Base-by-base conservation (phyloP, 2,888 invertebrate genomes). In the Monopis laevigella region DNA sequence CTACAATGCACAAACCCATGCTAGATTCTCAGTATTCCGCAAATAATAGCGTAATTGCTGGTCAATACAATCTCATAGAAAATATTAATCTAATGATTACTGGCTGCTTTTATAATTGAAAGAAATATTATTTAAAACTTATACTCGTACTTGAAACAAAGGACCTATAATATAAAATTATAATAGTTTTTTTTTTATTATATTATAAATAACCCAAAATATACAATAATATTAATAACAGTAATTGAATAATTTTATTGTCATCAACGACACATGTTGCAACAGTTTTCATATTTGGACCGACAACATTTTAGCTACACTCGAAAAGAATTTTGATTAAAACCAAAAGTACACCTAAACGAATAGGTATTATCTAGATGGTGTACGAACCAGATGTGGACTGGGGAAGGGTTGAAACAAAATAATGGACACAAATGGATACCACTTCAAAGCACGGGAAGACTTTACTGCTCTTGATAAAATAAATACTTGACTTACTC, bases 401-500 rank as follows among this genome's bases (percentile, higher is more conserved):
- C 53, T 21, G 14, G 17, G 29, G 52, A 59, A 72, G 69, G 75
- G 73, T 74, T 74, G 74, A 62, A 56, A 56, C 63, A 73, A 72
- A 72, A 62, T 57, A 57, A 64, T 58, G 60, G 60, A 63, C 64
- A 65, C 61, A 65, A 65, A 70, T 70, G 65, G 60, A 65, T 64
- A 59, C 74, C 75, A 74, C 77, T 77, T 77, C 73, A 77, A 73
- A 72, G 63, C 55, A 59, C 7, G 16, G 40, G 35, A 36, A 36
- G 44, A 21, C 57, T 55, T 47, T 56, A 57, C 58, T 59, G 56
- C 60, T 58, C 53, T 61, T 63, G 60, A 65, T 65, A 68, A 65
- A 71, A 71, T 64, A 68, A 72, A 72, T 67, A 69, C 65, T 69
- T 65, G 40, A 29, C 19, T 8, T 27, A 27, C 40, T 36, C 18